A percentile compares a stretch with the other conserved stretches of the same genome.
phyloP scores from a whole-genome alignment of 2,113 vertebrate genomes.

The Tetraodon nigroviridis region DNA sequence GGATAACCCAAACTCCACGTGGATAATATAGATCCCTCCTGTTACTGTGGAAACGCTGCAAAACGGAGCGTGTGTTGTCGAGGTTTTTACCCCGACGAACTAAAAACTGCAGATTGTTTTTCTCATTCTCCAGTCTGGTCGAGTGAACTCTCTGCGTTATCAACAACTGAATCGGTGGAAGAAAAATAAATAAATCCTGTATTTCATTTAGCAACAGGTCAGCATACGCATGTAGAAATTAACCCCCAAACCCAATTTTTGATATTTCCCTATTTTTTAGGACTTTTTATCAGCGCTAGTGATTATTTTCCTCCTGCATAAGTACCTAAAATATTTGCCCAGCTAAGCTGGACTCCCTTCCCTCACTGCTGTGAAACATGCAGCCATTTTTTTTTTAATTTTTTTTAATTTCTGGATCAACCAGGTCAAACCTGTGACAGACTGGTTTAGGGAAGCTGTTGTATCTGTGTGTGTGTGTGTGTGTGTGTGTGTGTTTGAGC shows the following conservation, averaged over 20 bases:
- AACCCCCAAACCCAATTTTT: too few relatives aligned
- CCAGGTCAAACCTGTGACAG: constrained; percentile 17
- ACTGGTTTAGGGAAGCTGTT: constrained; percentile 34
- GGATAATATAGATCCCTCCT: constrained; percentile 17
- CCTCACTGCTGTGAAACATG: too few relatives aligned
- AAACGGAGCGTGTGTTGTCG: constrained; percentile 26
- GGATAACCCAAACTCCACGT: constrained; percentile 20
- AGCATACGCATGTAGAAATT: too few relatives aligned
- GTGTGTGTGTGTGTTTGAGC: constrained; percentile 27
- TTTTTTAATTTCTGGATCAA: too few relatives aligned
- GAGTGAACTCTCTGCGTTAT: neutral
- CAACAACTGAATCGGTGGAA: constrained; percentile 21
- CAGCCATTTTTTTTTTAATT: too few relatives aligned
- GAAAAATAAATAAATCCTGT: constrained; percentile 16
- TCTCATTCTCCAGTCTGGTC: neutral
- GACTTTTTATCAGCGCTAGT: too few relatives aligned
- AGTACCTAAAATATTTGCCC: neutral
- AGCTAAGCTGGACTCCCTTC: constrained; percentile 6
- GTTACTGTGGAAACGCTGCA: constrained; percentile 19
- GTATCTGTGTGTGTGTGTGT: constrained; percentile 25
- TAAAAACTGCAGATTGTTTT: constrained; percentile 26
- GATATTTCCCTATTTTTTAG: too few relatives aligned
- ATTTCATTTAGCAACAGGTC: constrained; percentile 12
- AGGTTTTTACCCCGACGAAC: constrained; percentile 21
- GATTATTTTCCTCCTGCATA: too few relatives aligned